These are phyloP conservation scores for Archivesica marissinica DNA, from an alignment of 1,140 invertebrate genomes.

Conservation along the genomic window DNA sequence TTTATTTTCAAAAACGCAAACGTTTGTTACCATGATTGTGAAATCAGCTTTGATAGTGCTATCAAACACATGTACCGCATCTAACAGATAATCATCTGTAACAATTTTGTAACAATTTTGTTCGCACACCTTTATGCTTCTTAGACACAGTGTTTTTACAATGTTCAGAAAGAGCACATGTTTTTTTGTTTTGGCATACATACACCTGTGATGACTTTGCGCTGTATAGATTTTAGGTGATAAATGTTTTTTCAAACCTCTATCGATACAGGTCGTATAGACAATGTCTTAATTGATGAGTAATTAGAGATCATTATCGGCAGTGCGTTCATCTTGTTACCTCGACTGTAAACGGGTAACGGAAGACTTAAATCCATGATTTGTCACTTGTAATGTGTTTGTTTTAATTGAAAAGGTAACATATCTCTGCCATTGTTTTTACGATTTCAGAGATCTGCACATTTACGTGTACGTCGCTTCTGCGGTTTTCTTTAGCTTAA, in stretches of 20 bases:
- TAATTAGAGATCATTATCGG: constrained; percentile 23
- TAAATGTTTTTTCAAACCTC: neutral
- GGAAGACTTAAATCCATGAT: constrained; percentile 10
- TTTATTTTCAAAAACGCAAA: too few relatives aligned
- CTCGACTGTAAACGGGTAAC: constrained; percentile 9
- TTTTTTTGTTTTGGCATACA: neutral
- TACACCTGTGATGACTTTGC: constrained; percentile 19
- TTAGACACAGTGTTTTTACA: neutral
- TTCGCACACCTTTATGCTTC: neutral
- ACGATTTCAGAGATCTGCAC: neutral
- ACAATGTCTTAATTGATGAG: constrained; percentile 43
- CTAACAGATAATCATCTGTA: neutral
- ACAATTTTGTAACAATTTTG: constrained; percentile 11
- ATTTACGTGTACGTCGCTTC: too few relatives aligned
- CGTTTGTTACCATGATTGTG: neutral
- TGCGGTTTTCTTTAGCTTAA: too few relatives aligned
- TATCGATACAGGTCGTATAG: neutral
- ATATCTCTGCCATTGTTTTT: constrained; percentile 27
- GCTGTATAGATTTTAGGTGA: neutral
- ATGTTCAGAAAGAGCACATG: too few relatives aligned
- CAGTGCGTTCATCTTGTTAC: neutral
- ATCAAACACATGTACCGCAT: neutral
- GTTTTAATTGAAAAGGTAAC: constrained; percentile 19
- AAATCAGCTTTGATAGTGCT: neutral
- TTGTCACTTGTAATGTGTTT: constrained; percentile 8